phyloP scores from a whole-genome alignment of 2,113 vertebrate genomes.

The Microcebus ravelobensis region DNA sequence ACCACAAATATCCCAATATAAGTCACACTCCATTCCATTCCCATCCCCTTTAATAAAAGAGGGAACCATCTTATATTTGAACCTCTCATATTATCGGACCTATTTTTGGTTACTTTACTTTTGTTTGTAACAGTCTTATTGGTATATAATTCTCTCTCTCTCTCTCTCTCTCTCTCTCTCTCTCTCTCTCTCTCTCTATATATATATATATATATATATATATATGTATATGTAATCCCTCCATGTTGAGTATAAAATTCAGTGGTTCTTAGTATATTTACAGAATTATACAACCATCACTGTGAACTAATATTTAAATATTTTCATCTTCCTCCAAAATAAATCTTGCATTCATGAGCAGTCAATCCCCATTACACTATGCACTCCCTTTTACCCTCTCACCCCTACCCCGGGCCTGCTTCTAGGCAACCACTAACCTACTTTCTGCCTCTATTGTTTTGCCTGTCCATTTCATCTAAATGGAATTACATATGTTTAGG shows the following conservation, averaged over 20 bases:
- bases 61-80: neutral
- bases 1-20: neutral
- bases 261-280: neutral
- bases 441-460: neutral
- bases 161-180: no score
- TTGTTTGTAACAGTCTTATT: neutral
- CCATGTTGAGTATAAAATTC: neutral
- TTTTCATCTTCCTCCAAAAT: neutral
- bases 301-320: neutral
- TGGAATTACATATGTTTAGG: neutral
- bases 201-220: no score
- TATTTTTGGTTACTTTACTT: neutral
- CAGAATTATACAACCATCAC: neutral
- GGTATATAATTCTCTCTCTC: neutral
- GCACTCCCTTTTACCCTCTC: neutral
- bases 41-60: neutral
- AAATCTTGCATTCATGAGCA: neutral
- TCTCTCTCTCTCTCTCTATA: no score
- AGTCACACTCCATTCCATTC: neutral
- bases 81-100: neutral
- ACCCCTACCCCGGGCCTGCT: rapidly evolving
- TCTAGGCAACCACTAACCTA: neutral
- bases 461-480: neutral
- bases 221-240: neutral
- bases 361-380: neutral